Evolutionary conservation across 1,140 invertebrate genomes (phyloP).

Genomic region (Magallana angulata): DNA sequence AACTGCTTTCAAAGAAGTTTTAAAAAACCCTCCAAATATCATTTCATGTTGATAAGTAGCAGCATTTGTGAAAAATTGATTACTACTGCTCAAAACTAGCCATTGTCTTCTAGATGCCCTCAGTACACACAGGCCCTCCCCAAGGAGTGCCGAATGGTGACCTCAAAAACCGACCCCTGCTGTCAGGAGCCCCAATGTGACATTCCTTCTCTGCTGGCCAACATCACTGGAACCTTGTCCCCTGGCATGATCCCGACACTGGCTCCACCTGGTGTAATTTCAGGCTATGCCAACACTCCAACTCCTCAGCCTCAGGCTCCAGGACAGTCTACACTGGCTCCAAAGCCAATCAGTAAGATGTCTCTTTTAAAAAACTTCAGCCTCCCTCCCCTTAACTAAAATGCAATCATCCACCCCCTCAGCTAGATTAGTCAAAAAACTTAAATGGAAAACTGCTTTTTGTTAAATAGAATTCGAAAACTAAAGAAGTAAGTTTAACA

Average conservation of each 20-base stretch:
- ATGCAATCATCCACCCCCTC: too few relatives aligned
- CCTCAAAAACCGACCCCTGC: slow-evolving; percentile 62
- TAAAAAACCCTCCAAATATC: too few relatives aligned
- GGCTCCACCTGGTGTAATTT: slow-evolving; percentile 58
- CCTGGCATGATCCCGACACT: slow-evolving; percentile 56
- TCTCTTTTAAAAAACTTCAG: background rate
- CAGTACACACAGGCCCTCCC: slow-evolving; percentile 61
- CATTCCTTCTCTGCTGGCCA: slow-evolving; percentile 46
- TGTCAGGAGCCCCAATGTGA: slow-evolving; percentile 63
- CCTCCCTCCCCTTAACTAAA: too few relatives aligned
- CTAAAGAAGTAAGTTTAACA: background rate
- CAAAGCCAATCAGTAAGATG: slow-evolving; percentile 58
- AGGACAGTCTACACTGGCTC: slow-evolving; percentile 50
- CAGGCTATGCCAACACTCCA: slow-evolving; percentile 57
- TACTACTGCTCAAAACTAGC: too few relatives aligned
- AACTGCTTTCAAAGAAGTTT: too few relatives aligned
- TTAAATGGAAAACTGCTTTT: too few relatives aligned
- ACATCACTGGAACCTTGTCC: slow-evolving; percentile 50
- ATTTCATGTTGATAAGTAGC: too few relatives aligned
- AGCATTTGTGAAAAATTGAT: too few relatives aligned
- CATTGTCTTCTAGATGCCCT: slow-evolving; percentile 56
- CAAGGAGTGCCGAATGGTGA: slow-evolving; percentile 61
- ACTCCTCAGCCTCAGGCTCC: slow-evolving; percentile 55
- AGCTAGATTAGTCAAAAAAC: too few relatives aligned
- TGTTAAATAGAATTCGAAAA: too few relatives aligned